phyloP scores from a whole-genome alignment of 1,140 invertebrate species.

The Holotrichia oblita region DNA sequence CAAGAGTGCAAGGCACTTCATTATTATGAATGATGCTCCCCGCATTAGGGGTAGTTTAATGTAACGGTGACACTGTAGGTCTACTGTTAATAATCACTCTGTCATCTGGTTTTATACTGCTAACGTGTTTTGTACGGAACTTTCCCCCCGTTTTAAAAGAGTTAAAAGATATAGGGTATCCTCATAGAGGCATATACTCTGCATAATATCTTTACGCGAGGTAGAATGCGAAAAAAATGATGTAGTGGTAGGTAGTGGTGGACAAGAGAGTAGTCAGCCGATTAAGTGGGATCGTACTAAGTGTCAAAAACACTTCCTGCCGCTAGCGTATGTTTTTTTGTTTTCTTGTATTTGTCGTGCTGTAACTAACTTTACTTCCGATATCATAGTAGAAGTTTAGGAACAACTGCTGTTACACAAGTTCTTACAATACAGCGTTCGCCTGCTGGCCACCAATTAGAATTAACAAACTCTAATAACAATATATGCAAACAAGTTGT shows the following conservation, averaged over 20 bases:
- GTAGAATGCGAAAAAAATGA: neutral
- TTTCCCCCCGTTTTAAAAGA: neutral
- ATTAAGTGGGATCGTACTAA: neutral
- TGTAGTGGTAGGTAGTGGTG: neutral
- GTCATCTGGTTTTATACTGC: slow-evolving; percentile 20
- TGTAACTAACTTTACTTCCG: no score
- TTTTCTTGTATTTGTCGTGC: neutral
- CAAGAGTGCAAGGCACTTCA: slow-evolving; percentile 57
- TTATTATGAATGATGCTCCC: slow-evolving; percentile 46
- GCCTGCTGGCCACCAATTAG: neutral
- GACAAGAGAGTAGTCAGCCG: no score
- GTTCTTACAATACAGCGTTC: neutral
- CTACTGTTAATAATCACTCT: neutral
- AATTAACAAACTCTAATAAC: neutral
- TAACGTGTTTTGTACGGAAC: neutral
- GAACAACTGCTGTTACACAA: neutral
- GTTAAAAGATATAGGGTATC: neutral
- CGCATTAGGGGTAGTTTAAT: slow-evolving; percentile 49
- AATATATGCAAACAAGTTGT: neutral
- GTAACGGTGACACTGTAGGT: neutral
- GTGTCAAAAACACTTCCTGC: neutral
- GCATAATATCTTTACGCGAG: neutral
- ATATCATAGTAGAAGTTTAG: no score
- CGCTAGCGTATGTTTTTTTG: neutral
- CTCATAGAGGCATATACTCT: neutral